These are phyloP conservation scores for Agriopis aurantiaria DNA, from an alignment of 2,888 invertebrate genomes.

Conservation along the genomic window DNA sequence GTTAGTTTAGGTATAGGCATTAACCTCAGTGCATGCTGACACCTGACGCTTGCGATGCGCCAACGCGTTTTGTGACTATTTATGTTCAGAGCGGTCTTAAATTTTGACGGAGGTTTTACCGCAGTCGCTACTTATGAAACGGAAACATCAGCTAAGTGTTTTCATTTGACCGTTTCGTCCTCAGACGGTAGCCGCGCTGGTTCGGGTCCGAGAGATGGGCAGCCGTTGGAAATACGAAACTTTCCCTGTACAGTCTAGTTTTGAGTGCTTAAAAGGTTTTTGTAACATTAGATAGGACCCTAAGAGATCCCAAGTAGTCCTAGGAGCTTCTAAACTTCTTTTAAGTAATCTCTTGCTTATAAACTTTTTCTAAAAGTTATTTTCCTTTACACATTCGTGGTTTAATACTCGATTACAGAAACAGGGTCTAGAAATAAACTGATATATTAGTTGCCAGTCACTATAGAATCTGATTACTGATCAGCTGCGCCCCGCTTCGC, in stretches of 20 bases:
- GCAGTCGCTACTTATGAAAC: background rate
- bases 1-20: no score
- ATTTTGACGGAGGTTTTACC: background rate
- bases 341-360: no score
- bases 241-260: background rate
- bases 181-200: background rate
- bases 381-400: no score
- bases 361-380: no score
- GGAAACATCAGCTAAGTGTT: background rate
- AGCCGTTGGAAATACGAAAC: conserved; percentile 5
- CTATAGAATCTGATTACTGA: no score
- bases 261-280: conserved; percentile 7
- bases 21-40: background rate
- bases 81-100: background rate
- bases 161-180: background rate
- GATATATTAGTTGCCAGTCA: no score
- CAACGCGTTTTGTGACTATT: background rate
- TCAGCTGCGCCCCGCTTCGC: no score
- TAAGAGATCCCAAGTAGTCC: background rate
- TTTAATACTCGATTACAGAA: no score
- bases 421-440: no score
- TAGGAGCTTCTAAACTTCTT: no score
- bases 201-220: background rate
- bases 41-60: background rate
- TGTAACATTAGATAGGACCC: background rate